Evolutionary conservation across 2,113 vertebrate genomes (phyloP).

Genomic region (Leucosticte australis): DNA sequence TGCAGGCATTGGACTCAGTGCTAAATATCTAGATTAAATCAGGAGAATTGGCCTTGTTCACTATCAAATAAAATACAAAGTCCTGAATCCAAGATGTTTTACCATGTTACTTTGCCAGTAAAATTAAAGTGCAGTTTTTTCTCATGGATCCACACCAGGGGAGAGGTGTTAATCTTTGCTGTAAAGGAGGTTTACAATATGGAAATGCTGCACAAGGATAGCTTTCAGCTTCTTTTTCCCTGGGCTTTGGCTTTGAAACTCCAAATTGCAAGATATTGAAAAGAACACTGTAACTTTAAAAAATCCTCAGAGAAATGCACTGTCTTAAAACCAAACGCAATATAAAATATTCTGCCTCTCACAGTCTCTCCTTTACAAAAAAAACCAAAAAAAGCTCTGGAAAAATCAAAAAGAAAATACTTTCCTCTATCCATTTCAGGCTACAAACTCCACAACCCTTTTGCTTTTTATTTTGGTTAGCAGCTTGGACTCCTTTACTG

Average conservation of each 20-base stretch:
- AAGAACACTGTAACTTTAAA: neutral
- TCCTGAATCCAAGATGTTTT: neutral
- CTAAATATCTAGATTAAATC: neutral
- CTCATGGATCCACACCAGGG: neutral
- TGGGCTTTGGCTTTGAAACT: neutral
- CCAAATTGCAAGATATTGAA: neutral
- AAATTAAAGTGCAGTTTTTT: neutral
- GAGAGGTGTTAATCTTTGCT: neutral
- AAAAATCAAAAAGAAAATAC: neutral
- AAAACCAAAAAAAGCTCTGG: neutral
- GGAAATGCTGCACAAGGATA: neutral
- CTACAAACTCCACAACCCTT: neutral
- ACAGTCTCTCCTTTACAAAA: neutral
- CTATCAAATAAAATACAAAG: neutral
- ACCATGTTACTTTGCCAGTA: neutral
- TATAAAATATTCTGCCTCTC: neutral
- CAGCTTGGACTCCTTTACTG: slow-evolving; percentile 33
- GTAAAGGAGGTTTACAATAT: neutral
- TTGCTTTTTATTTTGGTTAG: slow-evolving; percentile 53
- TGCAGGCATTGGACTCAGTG: neutral
- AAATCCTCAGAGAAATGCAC: neutral
- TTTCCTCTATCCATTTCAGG: neutral
- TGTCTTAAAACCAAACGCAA: neutral
- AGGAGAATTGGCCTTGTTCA: neutral
- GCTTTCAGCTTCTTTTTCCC: neutral